Percentiles rank a stretch among this genome's conserved stretches.
phyloP scores from a whole-genome alignment of 2,113 vertebrate species.

The Salvelinus sp. region DNA sequence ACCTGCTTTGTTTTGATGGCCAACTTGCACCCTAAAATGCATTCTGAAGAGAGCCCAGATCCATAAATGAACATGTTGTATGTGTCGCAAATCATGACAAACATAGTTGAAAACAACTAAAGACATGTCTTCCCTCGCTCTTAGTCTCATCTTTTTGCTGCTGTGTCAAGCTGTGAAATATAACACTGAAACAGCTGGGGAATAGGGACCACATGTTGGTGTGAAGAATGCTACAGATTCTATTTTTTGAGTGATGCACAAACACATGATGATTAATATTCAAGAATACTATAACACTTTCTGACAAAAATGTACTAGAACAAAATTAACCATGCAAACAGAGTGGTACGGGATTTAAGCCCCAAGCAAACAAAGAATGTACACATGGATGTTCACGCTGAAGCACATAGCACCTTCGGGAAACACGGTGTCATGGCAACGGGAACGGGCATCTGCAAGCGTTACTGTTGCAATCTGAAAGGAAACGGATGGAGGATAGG shows the following conservation, averaged over 20 bases:
- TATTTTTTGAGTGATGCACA: neutral
- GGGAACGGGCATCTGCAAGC: constrained; percentile 45
- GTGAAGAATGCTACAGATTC: neutral
- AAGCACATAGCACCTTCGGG: constrained; percentile 41
- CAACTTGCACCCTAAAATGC: neutral
- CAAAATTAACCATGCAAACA: constrained; percentile 1
- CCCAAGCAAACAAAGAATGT: constrained; percentile 16
- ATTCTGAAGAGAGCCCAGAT: neutral
- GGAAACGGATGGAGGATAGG: constrained; percentile 13
- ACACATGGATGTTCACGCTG: constrained; percentile 30
- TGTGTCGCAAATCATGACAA: neutral
- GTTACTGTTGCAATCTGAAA: constrained; percentile 45
- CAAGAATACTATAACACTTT: neutral
- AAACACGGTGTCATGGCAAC: constrained; percentile 54
- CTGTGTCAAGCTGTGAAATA: constrained; percentile 17
- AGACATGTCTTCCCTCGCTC: neutral
- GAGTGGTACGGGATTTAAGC: neutral
- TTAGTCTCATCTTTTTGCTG: neutral
- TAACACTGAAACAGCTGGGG: constrained; percentile 17
- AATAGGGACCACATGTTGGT: neutral
- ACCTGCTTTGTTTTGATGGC: neutral
- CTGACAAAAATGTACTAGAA: neutral
- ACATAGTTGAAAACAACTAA: neutral
- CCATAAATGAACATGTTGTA: neutral
- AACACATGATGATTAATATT: neutral